A percentile compares a stretch with the other conserved stretches of the same genome.
phyloP scores from a whole-genome alignment of 2,113 vertebrate species.

The Electrona antarctica region DNA sequence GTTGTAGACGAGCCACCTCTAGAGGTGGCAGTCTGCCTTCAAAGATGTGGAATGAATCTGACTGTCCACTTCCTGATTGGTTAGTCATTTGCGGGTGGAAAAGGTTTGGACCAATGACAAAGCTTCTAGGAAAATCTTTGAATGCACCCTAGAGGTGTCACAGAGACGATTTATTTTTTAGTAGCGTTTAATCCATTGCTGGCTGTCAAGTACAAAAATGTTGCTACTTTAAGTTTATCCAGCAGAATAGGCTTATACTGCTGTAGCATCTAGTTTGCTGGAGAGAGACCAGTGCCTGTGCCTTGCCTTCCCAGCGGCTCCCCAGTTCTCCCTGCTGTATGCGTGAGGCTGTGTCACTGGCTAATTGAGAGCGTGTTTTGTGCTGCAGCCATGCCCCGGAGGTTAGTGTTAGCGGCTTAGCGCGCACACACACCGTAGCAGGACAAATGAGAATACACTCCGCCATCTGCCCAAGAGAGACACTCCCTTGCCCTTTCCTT shows the following conservation, averaged over 20 bases:
- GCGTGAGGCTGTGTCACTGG: constrained; percentile 61
- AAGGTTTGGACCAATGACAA: too few relatives aligned
- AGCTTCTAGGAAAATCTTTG: too few relatives aligned
- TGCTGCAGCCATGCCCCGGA: constrained; percentile 69
- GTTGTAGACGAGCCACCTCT: too few relatives aligned
- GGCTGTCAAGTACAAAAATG: too few relatives aligned
- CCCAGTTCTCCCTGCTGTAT: constrained; percentile 43
- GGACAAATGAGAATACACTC: constrained; percentile 79
- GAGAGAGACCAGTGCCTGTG: constrained; percentile 16
- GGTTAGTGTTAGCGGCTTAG: constrained; percentile 61
- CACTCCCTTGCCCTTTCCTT: constrained; percentile 69
- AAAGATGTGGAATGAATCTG: too few relatives aligned
- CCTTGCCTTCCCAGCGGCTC: not conserved
- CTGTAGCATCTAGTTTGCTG: constrained; percentile 38
- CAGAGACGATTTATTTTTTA: too few relatives aligned
- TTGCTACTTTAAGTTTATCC: too few relatives aligned
- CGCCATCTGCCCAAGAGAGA: constrained; percentile 76
- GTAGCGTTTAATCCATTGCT: too few relatives aligned
- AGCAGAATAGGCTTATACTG: constrained; percentile 13
- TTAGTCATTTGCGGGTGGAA: too few relatives aligned
- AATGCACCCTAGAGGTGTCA: too few relatives aligned
- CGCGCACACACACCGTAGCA: constrained; percentile 65
- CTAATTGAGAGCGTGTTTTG: constrained; percentile 75
- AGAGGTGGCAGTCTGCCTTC: too few relatives aligned
- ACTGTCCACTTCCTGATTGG: too few relatives aligned